These are phyloP conservation scores for Bombus impatiens DNA, from an alignment of 1,140 invertebrate species.

Conservation along the genomic window DNA sequence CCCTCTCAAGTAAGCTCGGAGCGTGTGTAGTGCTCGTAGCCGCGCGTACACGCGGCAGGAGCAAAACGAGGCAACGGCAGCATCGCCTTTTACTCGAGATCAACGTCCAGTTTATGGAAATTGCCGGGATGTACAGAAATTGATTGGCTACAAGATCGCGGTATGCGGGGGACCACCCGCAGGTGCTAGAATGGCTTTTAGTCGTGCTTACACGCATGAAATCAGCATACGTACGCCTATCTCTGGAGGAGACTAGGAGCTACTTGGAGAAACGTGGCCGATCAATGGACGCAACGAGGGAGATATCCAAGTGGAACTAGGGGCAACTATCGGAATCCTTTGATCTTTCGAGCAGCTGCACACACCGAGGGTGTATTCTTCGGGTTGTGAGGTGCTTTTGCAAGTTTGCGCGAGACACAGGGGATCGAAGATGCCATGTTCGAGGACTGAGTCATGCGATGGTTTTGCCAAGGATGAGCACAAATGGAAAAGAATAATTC, in stretches of 20 bases:
- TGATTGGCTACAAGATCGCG: slow-evolving; percentile 70
- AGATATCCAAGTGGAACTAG: not conserved
- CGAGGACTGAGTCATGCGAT: too few species aligned
- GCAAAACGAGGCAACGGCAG: slow-evolving; percentile 23
- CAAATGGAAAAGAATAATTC: too few species aligned
- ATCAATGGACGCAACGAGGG: slow-evolving; percentile 16
- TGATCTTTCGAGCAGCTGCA: not conserved
- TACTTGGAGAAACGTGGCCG: slow-evolving; percentile 14
- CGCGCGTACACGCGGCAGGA: not conserved
- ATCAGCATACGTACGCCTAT: slow-evolving; percentile 1
- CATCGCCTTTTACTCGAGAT: slow-evolving; percentile 34
- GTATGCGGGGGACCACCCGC: slow-evolving; percentile 69
- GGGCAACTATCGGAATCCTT: not conserved
- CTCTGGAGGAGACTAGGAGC: not conserved
- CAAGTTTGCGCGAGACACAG: too few species aligned
- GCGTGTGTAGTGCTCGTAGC: not conserved
- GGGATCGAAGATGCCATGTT: too few species aligned
- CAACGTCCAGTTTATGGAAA: slow-evolving; percentile 71
- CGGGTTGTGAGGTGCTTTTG: too few species aligned
- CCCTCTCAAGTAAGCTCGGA: not conserved
- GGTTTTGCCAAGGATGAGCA: too few species aligned
- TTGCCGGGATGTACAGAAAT: slow-evolving; percentile 72
- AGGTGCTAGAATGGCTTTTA: slow-evolving; percentile 48
- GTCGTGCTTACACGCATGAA: slow-evolving; percentile 28
- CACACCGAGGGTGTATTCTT: not conserved